Percentiles rank a stretch among this genome's conserved stretches.
Evolutionary conservation across 2,113 vertebrate genomes (phyloP).

Genomic region (Indicator indicator): DNA sequence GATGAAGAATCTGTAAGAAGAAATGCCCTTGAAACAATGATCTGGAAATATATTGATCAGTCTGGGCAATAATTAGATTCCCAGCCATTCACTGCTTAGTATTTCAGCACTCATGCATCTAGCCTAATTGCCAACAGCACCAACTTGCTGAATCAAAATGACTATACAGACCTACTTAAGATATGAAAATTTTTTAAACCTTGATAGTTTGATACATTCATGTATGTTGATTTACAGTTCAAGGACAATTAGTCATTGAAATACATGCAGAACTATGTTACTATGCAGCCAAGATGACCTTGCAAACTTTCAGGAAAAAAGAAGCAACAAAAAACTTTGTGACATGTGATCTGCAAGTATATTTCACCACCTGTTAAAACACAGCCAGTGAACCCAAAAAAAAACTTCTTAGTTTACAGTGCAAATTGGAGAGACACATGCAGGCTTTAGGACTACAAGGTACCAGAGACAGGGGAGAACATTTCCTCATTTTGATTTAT

Average conservation of each 20-base stretch:
- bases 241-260: neutral
- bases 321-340: neutral
- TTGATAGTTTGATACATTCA: neutral
- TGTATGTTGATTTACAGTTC: neutral
- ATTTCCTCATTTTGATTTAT: neutral
- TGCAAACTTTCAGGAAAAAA: neutral
- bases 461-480: neutral
- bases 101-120: neutral
- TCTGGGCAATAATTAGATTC: neutral
- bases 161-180: neutral
- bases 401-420: neutral
- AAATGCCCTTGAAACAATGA: neutral
- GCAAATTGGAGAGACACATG: neutral
- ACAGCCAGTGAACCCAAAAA: neutral
- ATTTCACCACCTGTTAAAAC: neutral
- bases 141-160: neutral
- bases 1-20: neutral
- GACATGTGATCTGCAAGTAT: neutral
- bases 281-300: neutral
- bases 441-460: neutral
- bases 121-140: neutral
- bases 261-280: neutral
- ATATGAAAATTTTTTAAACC: neutral
- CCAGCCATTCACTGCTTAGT: neutral
- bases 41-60: neutral